These are phyloP conservation scores for Phasia obesa DNA, from an alignment of 2,888 invertebrate species.

Conservation along the genomic window DNA sequence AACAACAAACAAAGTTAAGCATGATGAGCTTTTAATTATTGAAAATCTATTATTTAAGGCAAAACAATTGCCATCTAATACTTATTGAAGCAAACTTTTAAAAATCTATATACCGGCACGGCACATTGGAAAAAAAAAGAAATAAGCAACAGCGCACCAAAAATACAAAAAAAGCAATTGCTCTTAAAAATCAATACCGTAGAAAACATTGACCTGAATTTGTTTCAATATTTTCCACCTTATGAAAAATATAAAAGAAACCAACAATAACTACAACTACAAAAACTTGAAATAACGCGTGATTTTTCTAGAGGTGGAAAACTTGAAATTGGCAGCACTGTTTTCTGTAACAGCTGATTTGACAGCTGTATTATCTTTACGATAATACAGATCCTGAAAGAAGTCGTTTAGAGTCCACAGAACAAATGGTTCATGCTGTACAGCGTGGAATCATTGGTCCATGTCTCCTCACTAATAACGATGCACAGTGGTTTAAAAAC, in stretches of 20 bases:
- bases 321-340: no score
- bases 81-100: constrained; percentile 1
- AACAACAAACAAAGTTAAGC: constrained; percentile 31
- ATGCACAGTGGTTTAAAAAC: no score
- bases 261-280: constrained; percentile 44
- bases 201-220: constrained; percentile 70
- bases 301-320: no score
- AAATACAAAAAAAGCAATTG: constrained; percentile 44
- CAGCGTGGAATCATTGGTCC: no score
- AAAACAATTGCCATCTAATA: constrained; percentile 33
- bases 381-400: no score
- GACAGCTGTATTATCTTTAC: no score
- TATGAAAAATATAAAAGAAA: constrained; percentile 58
- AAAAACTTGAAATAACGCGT: constrained; percentile 16
- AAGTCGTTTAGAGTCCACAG: no score
- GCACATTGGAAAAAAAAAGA: constrained; percentile 10
- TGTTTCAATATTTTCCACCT: constrained; percentile 67
- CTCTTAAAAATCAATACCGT: constrained; percentile 70
- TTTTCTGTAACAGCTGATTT: no score
- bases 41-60: constrained; percentile 19
- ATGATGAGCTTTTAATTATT: constrained; percentile 12
- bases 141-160: constrained; percentile 6
- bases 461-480: no score
- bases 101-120: not conserved
- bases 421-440: no score